Base-by-base conservation (phyloP, 2,888 invertebrate species). In the Drosophila testacea region DNA sequence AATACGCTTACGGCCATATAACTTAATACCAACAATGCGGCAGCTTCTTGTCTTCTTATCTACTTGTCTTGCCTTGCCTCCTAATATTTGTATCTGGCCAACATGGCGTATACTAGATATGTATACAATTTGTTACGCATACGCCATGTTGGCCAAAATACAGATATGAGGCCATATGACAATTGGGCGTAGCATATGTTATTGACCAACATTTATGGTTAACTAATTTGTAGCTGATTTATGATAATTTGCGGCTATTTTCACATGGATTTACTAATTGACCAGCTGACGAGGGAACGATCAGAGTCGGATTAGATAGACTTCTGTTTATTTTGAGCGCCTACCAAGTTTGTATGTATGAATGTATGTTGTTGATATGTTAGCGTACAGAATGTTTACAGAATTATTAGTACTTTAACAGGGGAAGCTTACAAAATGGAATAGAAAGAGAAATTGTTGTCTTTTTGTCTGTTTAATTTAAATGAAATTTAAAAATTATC, bases 1-100 rank as follows among this genome's bases (percentile, higher is more conserved):
- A 82, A 70, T 72, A 56, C 70, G 69, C 77, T 83, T 83, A 48
- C 54, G 44, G 32, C 47, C 30, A 52, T 52, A 68, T 68, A 72
- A 66, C 69, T 66, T 70, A 56, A 84, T 81, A 56, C 42, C 39
- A 44, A 16, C 28, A 48, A 28, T 42, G 22, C 47, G 22, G 39
- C 44, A 46, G 34, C 22, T 32, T 11, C 44, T 54, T 59, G 36
- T 59, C 16, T n/a, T 54, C n/a, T 13, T 44, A 13, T 4, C 32
- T 50, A 16, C 16, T 16, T 16, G 16, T 16, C 16, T 16, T 16
- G 16, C 16, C 16, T 16, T 16, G 16, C 16, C 16, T 16, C 16
- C 16, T 16, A 0, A 16, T 16, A 16, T 16, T 16, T 13, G 46
- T 57, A 32, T 6, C 41, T 42, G 51, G 16, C 27, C 55, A 42